Percentiles rank a stretch among this genome's conserved stretches.
Conservation (phyloP, 2,888 invertebrate species). For the Drosophila emarginata region DNA sequence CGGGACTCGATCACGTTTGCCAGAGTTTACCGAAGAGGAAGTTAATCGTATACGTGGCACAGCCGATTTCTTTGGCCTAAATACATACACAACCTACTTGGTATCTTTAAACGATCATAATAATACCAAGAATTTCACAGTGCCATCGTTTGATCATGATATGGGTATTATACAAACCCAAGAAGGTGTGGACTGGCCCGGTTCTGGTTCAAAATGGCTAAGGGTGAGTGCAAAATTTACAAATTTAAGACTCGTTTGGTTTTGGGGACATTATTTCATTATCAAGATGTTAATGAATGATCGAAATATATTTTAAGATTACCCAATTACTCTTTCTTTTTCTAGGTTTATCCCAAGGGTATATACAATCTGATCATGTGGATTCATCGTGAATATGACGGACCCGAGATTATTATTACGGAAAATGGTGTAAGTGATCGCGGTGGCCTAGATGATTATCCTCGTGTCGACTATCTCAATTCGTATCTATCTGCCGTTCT, state of each 20-base stretch:
- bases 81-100: slow-evolving; percentile 87
- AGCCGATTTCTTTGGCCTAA: slow-evolving; percentile 89
- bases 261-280: no score
- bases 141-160: slow-evolving; percentile 86
- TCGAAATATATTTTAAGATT: no score
- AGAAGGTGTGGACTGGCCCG: slow-evolving; percentile 85
- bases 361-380: slow-evolving; percentile 86
- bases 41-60: slow-evolving; percentile 85
- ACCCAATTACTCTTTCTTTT: slow-evolving; percentile 1
- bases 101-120: slow-evolving; percentile 81
- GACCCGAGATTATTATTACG: slow-evolving; percentile 85
- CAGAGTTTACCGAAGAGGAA: slow-evolving; percentile 85
- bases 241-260: no score
- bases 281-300: no score
- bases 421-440: slow-evolving; percentile 86
- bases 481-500: slow-evolving; percentile 80
- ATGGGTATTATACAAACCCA: slow-evolving; percentile 84
- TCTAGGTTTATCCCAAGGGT: slow-evolving; percentile 86
- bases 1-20: slow-evolving; percentile 85
- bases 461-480: slow-evolving; percentile 84
- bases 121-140: slow-evolving; percentile 79
- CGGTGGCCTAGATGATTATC: slow-evolving; percentile 83
- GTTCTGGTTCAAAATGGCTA: slow-evolving; percentile 85
- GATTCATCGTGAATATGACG: slow-evolving; percentile 85
- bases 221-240: slow-evolving; percentile 82